Evolutionary conservation across 2,888 invertebrate species (phyloP), one percentile per base, ranked within the genome.

Genomic region (Suillia variegata): DNA sequence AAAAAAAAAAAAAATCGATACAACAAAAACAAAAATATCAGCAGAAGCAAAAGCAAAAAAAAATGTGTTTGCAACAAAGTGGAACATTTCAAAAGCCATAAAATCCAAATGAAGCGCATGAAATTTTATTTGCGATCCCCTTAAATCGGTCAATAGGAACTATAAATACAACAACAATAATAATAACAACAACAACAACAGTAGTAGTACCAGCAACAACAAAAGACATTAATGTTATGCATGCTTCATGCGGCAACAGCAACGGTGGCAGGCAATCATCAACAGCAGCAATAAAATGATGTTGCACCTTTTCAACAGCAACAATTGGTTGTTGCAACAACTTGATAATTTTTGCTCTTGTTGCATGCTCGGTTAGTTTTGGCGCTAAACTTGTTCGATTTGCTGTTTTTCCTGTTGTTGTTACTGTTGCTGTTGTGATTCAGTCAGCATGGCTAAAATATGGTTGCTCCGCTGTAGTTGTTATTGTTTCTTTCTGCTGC

Each of bases 371-470:
- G 49, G 50, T 50, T 56, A 45, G 38, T 50, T 50, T 49, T 34
- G 56, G 50, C 18, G 56, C 56, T 50, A 55, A 55, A 49, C 55
- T 50, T 56, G 50, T 50, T 42, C 22, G 33, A 10, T 2, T 33
- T 51, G 51, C 17, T 49, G 49, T 48, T 48, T 3, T 48, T 10
- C 3, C 20, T 48, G 47, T n/a, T 22, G 13, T 50, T 58, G 33
- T 38, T 50, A 50, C 31, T 50, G 55, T 56, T 38, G 51, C 33
- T 21, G 54, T 50, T 51, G 47, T 55, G 49, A 21, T 56, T 53
- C 53, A 57, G 42, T 15, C 45, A 34, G 38, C 45, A 26, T 47
- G 51, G 45, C 18, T 18, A 5, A 45, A 17, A 45, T 12, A 45
- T 20, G 20, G 20, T 20, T 18, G 4, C 45, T 5, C 18, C 5